Percentiles rank a stretch among this genome's conserved stretches.
These are phyloP conservation scores for Dicrurus megarhynchus DNA, from an alignment of 2,113 vertebrate species.

Conservation along the genomic window DNA sequence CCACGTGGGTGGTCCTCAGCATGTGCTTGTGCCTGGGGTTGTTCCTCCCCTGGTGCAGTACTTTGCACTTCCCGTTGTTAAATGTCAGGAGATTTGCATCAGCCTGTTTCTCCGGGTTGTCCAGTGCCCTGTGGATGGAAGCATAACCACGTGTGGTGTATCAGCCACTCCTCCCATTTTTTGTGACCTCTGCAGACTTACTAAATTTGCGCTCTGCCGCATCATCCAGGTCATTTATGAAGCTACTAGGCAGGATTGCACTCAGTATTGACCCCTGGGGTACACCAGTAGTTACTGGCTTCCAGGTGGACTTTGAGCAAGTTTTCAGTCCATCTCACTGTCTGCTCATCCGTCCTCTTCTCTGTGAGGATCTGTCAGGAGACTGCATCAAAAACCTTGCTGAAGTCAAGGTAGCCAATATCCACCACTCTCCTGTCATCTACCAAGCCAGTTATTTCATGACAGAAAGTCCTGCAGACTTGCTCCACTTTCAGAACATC, in stretches of 20 bases:
- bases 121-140: neutral
- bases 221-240: neutral
- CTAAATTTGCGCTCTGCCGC: neutral
- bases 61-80: neutral
- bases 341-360: neutral
- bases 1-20: neutral
- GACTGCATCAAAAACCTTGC: neutral
- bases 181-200: neutral
- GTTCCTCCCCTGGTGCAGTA: neutral
- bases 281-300: neutral
- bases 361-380: neutral
- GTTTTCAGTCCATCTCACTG: neutral
- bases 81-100: neutral
- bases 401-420: neutral
- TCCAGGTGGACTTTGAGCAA: neutral
- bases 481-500: neutral
- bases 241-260: neutral
- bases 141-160: neutral
- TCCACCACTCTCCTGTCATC: neutral
- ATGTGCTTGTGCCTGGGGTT: neutral
- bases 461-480: neutral
- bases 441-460: neutral
- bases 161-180: neutral
- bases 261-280: neutral
- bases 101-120: neutral